A percentile compares a stretch with the other conserved stretches of the same genome.
These are phyloP conservation scores for Rhopalosiphum padi DNA, from an alignment of 1,140 invertebrate species.

Conservation along the genomic window DNA sequence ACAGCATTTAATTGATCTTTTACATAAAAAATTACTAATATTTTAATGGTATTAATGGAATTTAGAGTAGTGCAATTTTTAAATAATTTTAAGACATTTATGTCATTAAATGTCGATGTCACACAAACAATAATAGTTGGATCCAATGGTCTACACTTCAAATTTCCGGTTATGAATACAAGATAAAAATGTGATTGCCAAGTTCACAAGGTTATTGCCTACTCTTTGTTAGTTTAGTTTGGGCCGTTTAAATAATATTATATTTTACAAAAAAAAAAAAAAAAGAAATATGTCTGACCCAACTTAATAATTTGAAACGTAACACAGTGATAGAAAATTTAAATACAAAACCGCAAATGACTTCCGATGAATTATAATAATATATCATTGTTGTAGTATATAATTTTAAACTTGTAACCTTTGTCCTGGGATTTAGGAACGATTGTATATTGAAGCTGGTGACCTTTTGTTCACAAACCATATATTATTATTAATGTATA, in stretches of 20 bases:
- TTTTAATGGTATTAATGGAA: neutral
- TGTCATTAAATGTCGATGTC: too few species aligned
- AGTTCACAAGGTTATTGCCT: neutral
- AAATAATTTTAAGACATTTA: neutral
- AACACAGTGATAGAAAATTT: neutral
- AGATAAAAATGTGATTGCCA: too few species aligned
- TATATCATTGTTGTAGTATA: neutral
- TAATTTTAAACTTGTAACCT: neutral
- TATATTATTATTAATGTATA: neutral
- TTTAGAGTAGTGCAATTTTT: neutral
- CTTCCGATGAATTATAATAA: neutral
- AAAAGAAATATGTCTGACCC: too few species aligned
- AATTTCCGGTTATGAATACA: neutral
- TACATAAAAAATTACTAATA: neutral
- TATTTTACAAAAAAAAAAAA: neutral
- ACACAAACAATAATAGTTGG: too few species aligned
- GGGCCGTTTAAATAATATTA: neutral
- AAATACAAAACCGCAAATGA: neutral
- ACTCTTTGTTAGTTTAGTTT: neutral
- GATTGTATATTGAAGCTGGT: neutral
- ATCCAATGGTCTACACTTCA: neutral
- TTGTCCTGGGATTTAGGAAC: neutral
- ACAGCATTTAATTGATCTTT: neutral
- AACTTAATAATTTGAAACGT: neutral
- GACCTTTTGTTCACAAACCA: neutral